These are phyloP conservation scores for Gambusia holbrooki DNA, from an alignment of 2,113 vertebrate genomes.

Conservation along the genomic window DNA sequence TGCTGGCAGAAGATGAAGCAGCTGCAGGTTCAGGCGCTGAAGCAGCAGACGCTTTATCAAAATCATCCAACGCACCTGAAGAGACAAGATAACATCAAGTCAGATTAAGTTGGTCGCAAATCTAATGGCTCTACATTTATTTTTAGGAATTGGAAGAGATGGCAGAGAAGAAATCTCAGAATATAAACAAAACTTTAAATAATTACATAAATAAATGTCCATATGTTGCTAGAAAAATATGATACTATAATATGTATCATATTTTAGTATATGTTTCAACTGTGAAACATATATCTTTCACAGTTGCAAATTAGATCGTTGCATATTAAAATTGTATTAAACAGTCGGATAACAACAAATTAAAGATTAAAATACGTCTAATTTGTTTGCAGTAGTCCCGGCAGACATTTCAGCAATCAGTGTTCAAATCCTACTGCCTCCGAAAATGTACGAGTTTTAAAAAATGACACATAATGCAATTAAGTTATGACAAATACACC, in stretches of 20 bases:
- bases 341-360: neutral
- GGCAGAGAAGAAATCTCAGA: too few species aligned
- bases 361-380: neutral
- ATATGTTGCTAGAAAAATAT: too few species aligned
- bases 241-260: too few species aligned
- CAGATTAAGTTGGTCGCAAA: neutral
- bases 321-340: neutral
- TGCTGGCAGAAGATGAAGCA: slow-evolving; percentile 56
- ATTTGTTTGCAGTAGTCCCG: neutral
- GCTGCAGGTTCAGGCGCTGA: slow-evolving; percentile 60
- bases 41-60: slow-evolving; percentile 83
- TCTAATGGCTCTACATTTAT: neutral
- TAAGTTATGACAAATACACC: neutral
- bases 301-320: too few species aligned
- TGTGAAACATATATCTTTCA: too few species aligned
- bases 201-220: too few species aligned
- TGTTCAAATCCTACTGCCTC: too few species aligned
- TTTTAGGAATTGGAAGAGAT: too few species aligned
- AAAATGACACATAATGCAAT: neutral
- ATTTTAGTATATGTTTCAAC: too few species aligned
- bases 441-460: too few species aligned
- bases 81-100: neutral
- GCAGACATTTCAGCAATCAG: neutral
- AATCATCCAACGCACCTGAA: slow-evolving; percentile 89
- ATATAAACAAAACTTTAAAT: too few species aligned